Base-by-base conservation (phyloP, 2,113 vertebrate species). In the Mirza zaza region DNA sequence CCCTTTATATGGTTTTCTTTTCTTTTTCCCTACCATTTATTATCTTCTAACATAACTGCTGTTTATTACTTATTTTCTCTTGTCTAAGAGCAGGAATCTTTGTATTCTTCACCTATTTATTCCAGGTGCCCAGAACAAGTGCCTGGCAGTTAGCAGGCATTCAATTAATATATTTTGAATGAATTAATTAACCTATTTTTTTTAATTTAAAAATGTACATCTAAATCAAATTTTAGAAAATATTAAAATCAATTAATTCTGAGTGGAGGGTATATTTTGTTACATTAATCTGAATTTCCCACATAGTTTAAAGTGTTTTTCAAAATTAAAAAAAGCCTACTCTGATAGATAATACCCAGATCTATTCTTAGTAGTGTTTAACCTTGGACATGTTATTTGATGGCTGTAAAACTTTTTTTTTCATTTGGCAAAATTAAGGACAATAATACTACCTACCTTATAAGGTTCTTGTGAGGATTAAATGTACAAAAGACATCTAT, bases 201-300 rank as follows among this genome's bases (percentile, higher is more conserved):
- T 85, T 95, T 80, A 81, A 81, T 50, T 93, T 63, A 65, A 93
- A 86, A 84, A 87, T 34, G 15, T 45, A 67, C 14, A 79, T 73
- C 39, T 73, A 17, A 84, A 92, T 84, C 48, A 95, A 97, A 87
- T 59, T 36, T 82, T 90, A 65, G 5, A 94, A 87, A 94, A 79
- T n/a, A 73, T 65, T 79, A 87, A 87, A 67, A 83, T 83, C 6
- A 87, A 63, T n/a, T 92, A 76, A 76, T 87, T 87, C 70, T 68
- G 80, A 89, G 36, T 83, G n/a, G 34, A 75, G 8, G 39, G n/a
- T 48, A 57, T 68, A 77, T 17, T 94, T 90, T 93, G 39, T 83
- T 91, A 65, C 1, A 71, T 45, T 79, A 91, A 83, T 68, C 39
- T 80, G 8, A 71, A 67, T 73, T 91, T 95, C 84, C 42, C 52